Evolutionary conservation across 2,888 invertebrate species (phyloP).

Genomic region (Scotopteryx bipunctaria): DNA sequence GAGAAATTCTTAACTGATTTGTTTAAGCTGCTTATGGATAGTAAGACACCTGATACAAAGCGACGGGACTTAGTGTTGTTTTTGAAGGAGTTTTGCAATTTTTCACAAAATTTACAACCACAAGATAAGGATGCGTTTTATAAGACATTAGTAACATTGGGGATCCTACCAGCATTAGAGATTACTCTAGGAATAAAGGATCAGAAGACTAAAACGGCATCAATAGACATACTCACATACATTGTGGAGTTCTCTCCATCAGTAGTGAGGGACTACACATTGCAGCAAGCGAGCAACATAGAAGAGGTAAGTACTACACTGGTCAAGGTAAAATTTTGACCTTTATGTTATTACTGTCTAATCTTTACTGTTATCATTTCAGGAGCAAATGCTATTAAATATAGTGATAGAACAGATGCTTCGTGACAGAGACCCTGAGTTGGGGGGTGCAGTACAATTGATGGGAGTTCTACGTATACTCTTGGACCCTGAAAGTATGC

Average conservation of each 20-base stretch:
- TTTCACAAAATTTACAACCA: constrained; percentile 98
- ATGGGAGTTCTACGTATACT: constrained; percentile 96
- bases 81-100: constrained; percentile 99
- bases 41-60: constrained; percentile 91
- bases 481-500: constrained; percentile 99
- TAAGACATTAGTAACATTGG: constrained; percentile 94
- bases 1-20: constrained; percentile 97
- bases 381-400: constrained; percentile 97
- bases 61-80: constrained; percentile 97
- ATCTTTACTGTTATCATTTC: constrained; percentile 48
- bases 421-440: constrained; percentile 97
- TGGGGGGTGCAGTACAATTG: constrained; percentile 98
- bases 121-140: constrained; percentile 99
- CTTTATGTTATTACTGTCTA: constrained; percentile 23
- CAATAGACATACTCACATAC: constrained; percentile 98
- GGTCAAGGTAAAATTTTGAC: constrained; percentile 20
- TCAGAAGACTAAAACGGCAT: constrained; percentile 96
- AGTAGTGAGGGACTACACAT: constrained; percentile 97
- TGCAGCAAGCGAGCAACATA: constrained; percentile 94
- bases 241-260: constrained; percentile 99
- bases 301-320: constrained; percentile 87
- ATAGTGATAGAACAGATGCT: constrained; percentile 99
- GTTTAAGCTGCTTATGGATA: constrained; percentile 96
- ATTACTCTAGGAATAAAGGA: constrained; percentile 96
- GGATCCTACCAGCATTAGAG: constrained; percentile 94